Evolutionary conservation across 2,113 vertebrate genomes (phyloP).

Genomic region (Mustelus asterias): DNA sequence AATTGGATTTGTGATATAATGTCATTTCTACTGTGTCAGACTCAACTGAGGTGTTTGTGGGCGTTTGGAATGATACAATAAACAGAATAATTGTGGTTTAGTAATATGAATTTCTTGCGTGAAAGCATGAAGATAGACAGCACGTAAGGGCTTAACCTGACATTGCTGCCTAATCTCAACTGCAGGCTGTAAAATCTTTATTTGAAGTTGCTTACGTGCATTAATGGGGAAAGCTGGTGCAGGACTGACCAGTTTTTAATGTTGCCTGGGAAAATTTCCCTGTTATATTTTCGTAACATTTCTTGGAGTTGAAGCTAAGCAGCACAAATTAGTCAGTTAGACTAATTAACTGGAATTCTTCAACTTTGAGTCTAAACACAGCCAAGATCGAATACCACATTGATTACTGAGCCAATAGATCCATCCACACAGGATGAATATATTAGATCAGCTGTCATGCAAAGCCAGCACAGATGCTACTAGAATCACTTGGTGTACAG

Average conservation of each 20-base stretch:
- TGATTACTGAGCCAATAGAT: slow-evolving; percentile 28
- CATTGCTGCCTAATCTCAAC: neutral
- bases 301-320: slow-evolving; percentile 9
- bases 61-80: neutral
- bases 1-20: neutral
- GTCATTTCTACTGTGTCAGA: neutral
- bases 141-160: neutral
- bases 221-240: neutral
- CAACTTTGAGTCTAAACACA: slow-evolving; percentile 28
- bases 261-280: neutral
- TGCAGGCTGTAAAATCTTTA: neutral
- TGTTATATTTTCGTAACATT: neutral
- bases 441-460: slow-evolving; percentile 34
- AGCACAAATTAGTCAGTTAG: slow-evolving; percentile 8
- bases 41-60: neutral
- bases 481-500: slow-evolving; percentile 29
- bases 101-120: neutral
- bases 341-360: slow-evolving; percentile 19
- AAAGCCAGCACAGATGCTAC: slow-evolving; percentile 11
- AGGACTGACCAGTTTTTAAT: neutral
- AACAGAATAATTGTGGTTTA: neutral
- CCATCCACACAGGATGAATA: slow-evolving; percentile 26
- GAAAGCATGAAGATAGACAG: neutral
- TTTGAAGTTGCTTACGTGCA: neutral
- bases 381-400: neutral